Evolutionary conservation across 23 tunicate genomes (phyloP).

Genomic region (Pegea sp.): DNA sequence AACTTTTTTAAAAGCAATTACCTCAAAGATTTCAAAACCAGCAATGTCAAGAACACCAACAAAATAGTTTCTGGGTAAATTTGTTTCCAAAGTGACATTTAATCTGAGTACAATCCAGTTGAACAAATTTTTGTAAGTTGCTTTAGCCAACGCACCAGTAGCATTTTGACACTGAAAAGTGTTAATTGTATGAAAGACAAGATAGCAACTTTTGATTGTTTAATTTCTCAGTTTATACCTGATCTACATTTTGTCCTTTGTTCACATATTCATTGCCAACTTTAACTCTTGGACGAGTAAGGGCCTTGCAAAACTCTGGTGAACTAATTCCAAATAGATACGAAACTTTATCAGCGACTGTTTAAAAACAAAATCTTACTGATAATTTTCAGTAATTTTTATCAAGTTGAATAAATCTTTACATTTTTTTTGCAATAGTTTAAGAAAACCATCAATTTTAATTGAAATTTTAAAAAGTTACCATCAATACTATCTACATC

Average conservation of each 20-base stretch:
- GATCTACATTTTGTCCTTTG: constrained; percentile 89
- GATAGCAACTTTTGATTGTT: too few species aligned
- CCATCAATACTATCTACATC: constrained; percentile 78
- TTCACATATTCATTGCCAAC: constrained; percentile 86
- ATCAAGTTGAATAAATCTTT: not conserved
- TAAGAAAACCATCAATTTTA: not conserved
- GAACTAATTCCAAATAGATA: constrained; percentile 80
- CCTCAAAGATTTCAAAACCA: constrained; percentile 95
- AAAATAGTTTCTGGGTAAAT: constrained; percentile 76
- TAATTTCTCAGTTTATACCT: too few species aligned
- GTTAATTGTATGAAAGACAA: too few species aligned
- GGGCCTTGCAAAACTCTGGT: constrained; percentile 66
- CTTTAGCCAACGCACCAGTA: constrained; percentile 90
- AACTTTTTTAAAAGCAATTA: constrained; percentile 7
- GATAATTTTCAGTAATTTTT: not conserved
- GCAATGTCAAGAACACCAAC: constrained; percentile 96
- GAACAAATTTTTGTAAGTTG: constrained; percentile 74
- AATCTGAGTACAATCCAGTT: constrained; percentile 65
- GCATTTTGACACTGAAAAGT: constrained; percentile 42
- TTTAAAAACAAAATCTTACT: not conserved
- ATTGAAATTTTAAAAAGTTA: constrained; percentile 1
- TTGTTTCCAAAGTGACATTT: constrained; percentile 76
- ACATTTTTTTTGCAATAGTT: not conserved
- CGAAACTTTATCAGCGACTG: constrained; percentile 82
- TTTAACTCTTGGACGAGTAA: constrained; percentile 80